These are phyloP conservation scores for Hiodon alosoides DNA, from an alignment of 2,113 vertebrate species.

Conservation along the genomic window DNA sequence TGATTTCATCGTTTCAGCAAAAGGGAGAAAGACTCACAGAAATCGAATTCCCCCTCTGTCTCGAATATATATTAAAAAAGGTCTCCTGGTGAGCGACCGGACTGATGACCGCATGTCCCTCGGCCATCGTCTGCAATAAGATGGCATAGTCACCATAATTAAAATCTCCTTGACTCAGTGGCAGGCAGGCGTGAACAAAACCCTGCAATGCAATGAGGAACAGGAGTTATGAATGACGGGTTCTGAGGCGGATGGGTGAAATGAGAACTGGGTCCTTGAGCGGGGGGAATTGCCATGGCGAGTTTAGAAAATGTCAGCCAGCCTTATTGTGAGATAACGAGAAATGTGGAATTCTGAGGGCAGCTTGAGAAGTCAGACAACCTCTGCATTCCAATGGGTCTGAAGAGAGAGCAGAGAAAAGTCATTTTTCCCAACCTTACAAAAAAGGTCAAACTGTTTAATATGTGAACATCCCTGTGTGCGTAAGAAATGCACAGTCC, in stretches of 20 bases:
- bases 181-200: neutral
- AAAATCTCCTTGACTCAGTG: constrained; percentile 3
- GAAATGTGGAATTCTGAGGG: neutral
- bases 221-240: constrained; percentile 31
- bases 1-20: too few species aligned
- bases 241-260: constrained; percentile 17
- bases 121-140: neutral
- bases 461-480: neutral
- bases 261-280: constrained; percentile 36
- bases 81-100: neutral
- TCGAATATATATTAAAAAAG: too few species aligned
- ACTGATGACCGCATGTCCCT: neutral
- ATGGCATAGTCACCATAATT: neutral
- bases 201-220: neutral
- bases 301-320: constrained; percentile 31
- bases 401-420: neutral
- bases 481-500: neutral
- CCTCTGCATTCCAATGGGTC: neutral
- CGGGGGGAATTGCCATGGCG: constrained; percentile 20
- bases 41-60: neutral
- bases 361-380: neutral
- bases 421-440: too few species aligned
- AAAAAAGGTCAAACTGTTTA: neutral
- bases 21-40: too few species aligned
- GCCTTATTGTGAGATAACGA: constrained; percentile 28